These are phyloP conservation scores for Grammatotria lemairii DNA, from an alignment of 2,113 vertebrate genomes.

Conservation along the genomic window DNA sequence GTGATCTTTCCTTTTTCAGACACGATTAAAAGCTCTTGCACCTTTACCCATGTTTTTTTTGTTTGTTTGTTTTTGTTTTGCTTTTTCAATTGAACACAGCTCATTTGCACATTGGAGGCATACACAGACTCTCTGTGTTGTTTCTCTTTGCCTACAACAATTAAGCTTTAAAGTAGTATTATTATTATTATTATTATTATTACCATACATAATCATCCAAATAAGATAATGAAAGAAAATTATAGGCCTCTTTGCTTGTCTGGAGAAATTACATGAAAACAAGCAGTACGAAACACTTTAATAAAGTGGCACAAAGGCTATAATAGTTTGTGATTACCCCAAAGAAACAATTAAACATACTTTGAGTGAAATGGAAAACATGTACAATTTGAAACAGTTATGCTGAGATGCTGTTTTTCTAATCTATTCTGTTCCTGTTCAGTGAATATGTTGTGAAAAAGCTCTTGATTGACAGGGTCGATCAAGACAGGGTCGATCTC, in stretches of 20 bases:
- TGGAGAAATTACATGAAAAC: neutral
- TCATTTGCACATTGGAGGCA: neutral
- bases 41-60: neutral
- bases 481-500: neutral
- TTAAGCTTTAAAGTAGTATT: neutral
- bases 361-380: neutral
- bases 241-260: neutral
- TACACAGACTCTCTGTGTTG: neutral
- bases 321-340: neutral
- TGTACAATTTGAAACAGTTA: neutral
- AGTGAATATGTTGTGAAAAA: neutral
- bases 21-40: constrained; percentile 4
- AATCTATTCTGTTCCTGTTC: neutral
- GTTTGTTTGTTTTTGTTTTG: neutral
- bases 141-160: neutral
- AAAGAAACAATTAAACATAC: neutral
- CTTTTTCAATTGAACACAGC: neutral
- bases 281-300: neutral
- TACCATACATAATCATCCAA: neutral
- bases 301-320: neutral
- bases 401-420: neutral
- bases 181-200: neutral
- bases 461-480: neutral
- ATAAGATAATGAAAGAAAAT: neutral
- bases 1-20: neutral